Conservation (phyloP, 2,797 vertebrate genomes). For the Poecile montanus region DNA sequence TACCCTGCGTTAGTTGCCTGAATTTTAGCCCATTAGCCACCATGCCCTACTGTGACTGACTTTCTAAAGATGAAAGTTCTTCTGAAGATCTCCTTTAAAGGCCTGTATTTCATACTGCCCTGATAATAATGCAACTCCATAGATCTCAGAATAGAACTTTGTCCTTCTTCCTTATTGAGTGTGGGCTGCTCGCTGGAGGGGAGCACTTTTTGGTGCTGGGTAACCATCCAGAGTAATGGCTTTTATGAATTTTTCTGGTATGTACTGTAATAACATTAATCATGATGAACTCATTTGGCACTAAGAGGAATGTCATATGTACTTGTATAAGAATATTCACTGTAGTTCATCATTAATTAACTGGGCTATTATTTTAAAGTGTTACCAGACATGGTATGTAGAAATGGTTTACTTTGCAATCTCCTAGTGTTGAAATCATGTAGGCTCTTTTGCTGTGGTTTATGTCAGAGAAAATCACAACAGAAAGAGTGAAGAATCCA, state of each 20-base stretch:
- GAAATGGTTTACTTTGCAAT: slow-evolving; percentile 82
- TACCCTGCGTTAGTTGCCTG: not conserved
- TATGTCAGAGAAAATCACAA: slow-evolving; percentile 79
- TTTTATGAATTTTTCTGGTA: slow-evolving; percentile 70
- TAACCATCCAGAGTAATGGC: slow-evolving; percentile 55
- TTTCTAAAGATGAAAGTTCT: not conserved
- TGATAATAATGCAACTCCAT: slow-evolving; percentile 5
- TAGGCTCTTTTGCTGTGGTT: slow-evolving; percentile 74
- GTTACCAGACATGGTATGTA: slow-evolving; percentile 85
- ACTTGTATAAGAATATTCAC: slow-evolving; percentile 80
- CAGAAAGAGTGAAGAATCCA: slow-evolving; percentile 61
- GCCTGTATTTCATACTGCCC: not conserved
- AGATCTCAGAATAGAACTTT: slow-evolving; percentile 58
- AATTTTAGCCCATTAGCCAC: not conserved
- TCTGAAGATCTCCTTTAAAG: slow-evolving; percentile 63
- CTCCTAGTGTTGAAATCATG: slow-evolving; percentile 79
- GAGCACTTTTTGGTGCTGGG: slow-evolving; percentile 46
- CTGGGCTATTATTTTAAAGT: slow-evolving; percentile 82
- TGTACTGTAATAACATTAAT: slow-evolving; percentile 82
- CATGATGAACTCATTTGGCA: slow-evolving; percentile 80
- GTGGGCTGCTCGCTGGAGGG: slow-evolving; percentile 14
- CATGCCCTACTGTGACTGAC: not conserved
- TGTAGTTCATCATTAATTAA: slow-evolving; percentile 84
- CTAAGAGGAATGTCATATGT: slow-evolving; percentile 79
- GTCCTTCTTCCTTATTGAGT: slow-evolving; percentile 59